Conservation (phyloP, 2,888 invertebrate genomes). For the Lasioglossum pauxillum region DNA sequence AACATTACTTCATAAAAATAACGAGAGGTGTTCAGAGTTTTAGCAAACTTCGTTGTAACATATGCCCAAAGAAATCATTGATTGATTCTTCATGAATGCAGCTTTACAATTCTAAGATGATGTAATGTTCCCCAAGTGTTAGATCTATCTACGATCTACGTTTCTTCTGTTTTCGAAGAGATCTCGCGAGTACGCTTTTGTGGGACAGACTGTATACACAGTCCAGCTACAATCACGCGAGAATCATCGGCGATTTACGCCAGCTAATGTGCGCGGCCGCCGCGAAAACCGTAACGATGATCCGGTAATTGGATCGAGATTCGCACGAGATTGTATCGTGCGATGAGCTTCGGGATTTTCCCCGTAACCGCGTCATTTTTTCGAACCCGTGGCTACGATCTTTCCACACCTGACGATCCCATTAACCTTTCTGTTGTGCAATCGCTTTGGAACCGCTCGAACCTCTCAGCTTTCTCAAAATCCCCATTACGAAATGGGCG, state of each 20-base stretch:
- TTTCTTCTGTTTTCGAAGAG: background rate
- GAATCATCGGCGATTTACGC: conserved; percentile 10
- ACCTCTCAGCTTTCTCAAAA: background rate
- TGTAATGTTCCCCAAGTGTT: too few species aligned
- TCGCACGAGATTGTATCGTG: conserved; percentile 20
- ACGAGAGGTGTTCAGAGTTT: too few species aligned
- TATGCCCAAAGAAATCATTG: too few species aligned
- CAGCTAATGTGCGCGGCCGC: background rate
- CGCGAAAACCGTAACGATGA: conserved; percentile 54
- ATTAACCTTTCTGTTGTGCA: conserved; percentile 22
- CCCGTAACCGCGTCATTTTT: conserved; percentile 34
- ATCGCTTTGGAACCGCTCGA: background rate
- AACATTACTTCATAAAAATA: too few species aligned
- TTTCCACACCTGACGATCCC: conserved; percentile 1
- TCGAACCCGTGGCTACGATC: background rate
- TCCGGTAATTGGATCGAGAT: conserved; percentile 40
- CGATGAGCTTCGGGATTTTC: conserved; percentile 41
- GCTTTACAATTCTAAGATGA: too few species aligned
- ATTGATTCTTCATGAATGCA: too few species aligned
- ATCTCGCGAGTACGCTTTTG: background rate
- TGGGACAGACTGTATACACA: background rate
- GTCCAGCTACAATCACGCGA: conserved; percentile 51
- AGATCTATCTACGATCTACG: background rate
- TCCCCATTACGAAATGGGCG: background rate
- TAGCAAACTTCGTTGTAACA: too few species aligned